Conservation (phyloP, 1,140 invertebrate species). For the Drusus annulatus region DNA sequence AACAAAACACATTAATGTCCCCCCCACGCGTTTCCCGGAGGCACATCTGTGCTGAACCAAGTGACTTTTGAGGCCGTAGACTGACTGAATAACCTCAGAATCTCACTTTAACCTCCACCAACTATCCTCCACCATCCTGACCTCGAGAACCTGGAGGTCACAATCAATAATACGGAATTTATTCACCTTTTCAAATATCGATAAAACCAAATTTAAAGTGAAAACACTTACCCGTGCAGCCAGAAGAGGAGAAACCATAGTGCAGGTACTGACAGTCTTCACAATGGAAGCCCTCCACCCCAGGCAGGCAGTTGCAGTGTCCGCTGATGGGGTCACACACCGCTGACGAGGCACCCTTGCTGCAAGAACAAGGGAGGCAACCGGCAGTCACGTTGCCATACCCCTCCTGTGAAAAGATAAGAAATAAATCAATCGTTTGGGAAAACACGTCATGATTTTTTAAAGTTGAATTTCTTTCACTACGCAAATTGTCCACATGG, state of each 20-base stretch:
- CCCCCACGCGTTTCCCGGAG: too few relatives aligned
- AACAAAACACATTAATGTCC: too few relatives aligned
- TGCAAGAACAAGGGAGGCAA: constrained; percentile 85
- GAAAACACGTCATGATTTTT: background rate
- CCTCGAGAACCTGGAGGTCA: too few relatives aligned
- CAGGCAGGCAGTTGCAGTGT: constrained; percentile 81
- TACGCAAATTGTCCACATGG: background rate
- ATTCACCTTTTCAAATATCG: background rate
- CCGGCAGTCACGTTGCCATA: constrained; percentile 79
- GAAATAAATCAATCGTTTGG: background rate
- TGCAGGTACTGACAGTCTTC: constrained; percentile 82
- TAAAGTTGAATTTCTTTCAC: background rate
- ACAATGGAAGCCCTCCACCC: constrained; percentile 86
- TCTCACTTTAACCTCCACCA: too few relatives aligned
- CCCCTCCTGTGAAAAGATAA: constrained; percentile 61
- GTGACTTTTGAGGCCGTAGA: too few relatives aligned
- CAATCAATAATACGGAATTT: too few relatives aligned
- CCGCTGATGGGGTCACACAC: constrained; percentile 83
- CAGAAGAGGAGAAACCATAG: constrained; percentile 82
- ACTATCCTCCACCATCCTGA: too few relatives aligned
- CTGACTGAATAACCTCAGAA: too few relatives aligned
- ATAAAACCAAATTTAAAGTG: background rate
- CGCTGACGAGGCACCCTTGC: constrained; percentile 78
- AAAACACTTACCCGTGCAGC: constrained; percentile 81
- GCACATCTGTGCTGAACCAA: too few relatives aligned